Base-by-base conservation (phyloP, 2,797 vertebrate genomes). In the Macropus fuliginosus region DNA sequence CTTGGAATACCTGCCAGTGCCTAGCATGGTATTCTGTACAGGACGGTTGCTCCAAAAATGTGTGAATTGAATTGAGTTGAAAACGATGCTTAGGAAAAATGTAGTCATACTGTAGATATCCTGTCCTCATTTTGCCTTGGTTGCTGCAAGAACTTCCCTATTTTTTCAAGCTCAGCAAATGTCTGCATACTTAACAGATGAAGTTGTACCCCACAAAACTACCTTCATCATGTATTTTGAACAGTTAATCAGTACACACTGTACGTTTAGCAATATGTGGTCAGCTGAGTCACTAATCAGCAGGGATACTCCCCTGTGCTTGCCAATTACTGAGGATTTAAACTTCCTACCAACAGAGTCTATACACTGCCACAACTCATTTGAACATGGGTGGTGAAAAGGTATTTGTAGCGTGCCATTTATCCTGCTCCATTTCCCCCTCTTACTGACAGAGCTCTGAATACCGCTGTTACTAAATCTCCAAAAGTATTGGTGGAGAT, bases 241-340 rank as follows among this genome's bases (percentile, higher is more conserved):
- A 90, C 55, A 29, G 3, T 54, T 62, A 93, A 91, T 59, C 55
- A 55, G 92, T 57, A 92, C 40, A 81, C 31, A 34, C 54, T 27
- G 90, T 91, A 52, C n/a, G n/a, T 89, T 81, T 92, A 81, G 66
- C 87, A 59, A 96, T 29, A 10, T 81, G 55, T 34, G 81, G 89
- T 56, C 31, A 55, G n/a, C 93, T 94, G 91, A 96, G 74, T 95
- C 54, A 50, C 89, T 92, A 66, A 95, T 96, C 95, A 96, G 46
- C 81, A 94, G 62, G 54, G 87, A n/a, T 62, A 96, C 92, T 95
- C 92, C 93, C 91, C 91, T 46, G 94, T 54, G 93, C 54, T 59
- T 95, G 91, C 54, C 54, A 91, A 50, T 96, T 96, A 89, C 5
- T 34, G 90, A 94, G 81, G 89, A 94, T 92, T 93, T 96, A 34